Evolutionary conservation across 2,113 vertebrate species (phyloP), one percentile per base, ranked within the genome.

Genomic region (Paedocypris sp.): DNA sequence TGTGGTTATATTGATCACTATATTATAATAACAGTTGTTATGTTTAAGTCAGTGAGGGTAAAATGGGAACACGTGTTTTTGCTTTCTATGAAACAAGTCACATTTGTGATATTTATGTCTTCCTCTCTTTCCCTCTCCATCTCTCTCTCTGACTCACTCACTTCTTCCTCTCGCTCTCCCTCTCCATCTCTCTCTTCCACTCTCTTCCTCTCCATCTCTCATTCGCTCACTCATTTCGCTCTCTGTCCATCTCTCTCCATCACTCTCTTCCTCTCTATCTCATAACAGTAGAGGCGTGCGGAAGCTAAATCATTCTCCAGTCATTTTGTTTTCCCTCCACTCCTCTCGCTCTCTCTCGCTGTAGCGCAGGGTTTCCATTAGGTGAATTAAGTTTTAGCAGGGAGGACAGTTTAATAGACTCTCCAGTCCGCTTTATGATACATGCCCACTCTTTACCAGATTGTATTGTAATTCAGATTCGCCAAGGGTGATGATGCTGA

Each of bases 351-450:
- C 26, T 43, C 31, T 7, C 22, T 12, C 13, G 4, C 35, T 50
- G 35, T 68, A 65, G 36, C 60, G 62, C 56, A 56, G 45, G 58
- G 57, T 56, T 66, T 77, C 65, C 79, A 78, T 70, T 80, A 82
- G 67, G 67, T 66, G 61, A 72, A 77, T 80, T 73, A 60, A 65
- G 56, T 72, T 80, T 70, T 64, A 75, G 67, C 61, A 53, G 57
- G 66, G 67, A 68, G 54, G 60, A 59, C 6, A 0, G 70, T 77
- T 76, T 80, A 80, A 82, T 80, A 72, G 68, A 77, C 63, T 68
- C 46, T 46, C 59, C 53, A 3, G 6, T 74, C 61, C 22, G 60
- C 68, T 76, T 73, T 70, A 60, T 69, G 72, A 75, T 75, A 60
- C 57, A 46, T 60, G 54, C 60, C 42, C 64, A 35, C 36, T 13